A percentile compares a stretch with the other conserved stretches of the same genome.
phyloP scores from a whole-genome alignment of 2,888 invertebrate genomes.

The Acleris literana region DNA sequence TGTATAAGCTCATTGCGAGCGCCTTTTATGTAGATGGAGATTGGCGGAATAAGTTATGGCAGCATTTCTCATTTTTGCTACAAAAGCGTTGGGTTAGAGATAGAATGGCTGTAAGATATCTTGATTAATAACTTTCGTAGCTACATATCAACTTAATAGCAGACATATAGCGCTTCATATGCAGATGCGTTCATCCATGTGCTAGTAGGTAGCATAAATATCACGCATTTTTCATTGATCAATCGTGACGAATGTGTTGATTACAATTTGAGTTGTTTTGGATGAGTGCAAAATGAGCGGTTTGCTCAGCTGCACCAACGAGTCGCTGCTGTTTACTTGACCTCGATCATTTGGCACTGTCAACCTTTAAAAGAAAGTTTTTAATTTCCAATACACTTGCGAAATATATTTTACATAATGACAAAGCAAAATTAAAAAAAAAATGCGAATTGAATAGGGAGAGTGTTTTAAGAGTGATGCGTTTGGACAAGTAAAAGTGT shows the following conservation, averaged over 20 bases:
- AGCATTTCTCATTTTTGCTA: conserved; percentile 6
- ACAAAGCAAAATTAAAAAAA: conserved; percentile 2
- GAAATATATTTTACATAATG: conserved; percentile 7
- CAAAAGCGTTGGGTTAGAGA: too few species aligned
- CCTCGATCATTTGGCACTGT: background rate
- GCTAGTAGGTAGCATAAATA: background rate
- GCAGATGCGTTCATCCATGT: background rate
- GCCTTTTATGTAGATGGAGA: conserved; percentile 26
- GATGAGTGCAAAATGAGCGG: conserved; percentile 3
- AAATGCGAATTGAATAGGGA: conserved; percentile 14
- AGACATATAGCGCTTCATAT: too few species aligned
- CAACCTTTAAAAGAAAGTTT: conserved; percentile 6
- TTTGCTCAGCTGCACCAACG: background rate
- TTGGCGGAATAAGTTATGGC: conserved; percentile 28
- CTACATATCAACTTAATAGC: too few species aligned
- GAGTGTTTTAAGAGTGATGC: conserved; percentile 20
- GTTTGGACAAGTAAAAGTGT: conserved; percentile 26
- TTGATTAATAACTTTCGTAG: background rate
- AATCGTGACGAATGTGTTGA: conserved; percentile 4
- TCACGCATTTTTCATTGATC: background rate
- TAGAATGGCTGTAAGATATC: background rate
- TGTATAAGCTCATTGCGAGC: conserved; percentile 30
- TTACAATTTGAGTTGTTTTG: conserved; percentile 5
- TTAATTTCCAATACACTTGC: background rate
- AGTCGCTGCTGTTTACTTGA: background rate